Evolutionary conservation across 2,113 vertebrate species (phyloP), one percentile per base, ranked within the genome.

Genomic region (Neotragus moschatus): DNA sequence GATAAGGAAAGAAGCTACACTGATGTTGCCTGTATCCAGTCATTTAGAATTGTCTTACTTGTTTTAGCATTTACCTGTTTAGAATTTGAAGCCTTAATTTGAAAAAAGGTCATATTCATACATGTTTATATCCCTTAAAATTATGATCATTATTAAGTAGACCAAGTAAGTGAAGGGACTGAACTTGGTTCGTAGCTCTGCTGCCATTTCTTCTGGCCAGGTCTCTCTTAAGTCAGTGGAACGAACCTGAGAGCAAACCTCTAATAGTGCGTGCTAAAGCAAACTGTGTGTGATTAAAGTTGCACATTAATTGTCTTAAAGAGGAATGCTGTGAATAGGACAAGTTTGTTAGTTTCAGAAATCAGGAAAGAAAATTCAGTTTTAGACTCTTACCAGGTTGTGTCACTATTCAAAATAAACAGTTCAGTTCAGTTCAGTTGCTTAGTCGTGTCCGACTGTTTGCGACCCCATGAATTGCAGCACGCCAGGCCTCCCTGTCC

Each of bases 361-460:
- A 91, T 75, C 1, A 90, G 84, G 61, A 36, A 87, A 45, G 45
- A 77, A 88, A 94, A 56, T 92, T 81, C 17, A 70, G 7, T 88
- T 88, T 93, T n/a, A 61, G 80, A 2, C 90, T 47, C 23, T 93
- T 86, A 87, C 6, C 17, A 91, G 28, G 15, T 90, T 95, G 56
- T 70, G 26, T 53, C 53, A 9, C 33, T 95, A 88, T 96, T 96
- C 95, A 96, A 80, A 98, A 92, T 36, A 45, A 58, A 26, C 25
- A 26, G 56, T 58, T 58, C 10, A 58, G 3, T 25, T 56, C 55
- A 56, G 56, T 58, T 58, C 23, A 58, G 56, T 58, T 0, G 10
- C 56, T 26, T 10, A 26, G 56, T 58, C 23, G 0, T 58, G 56
- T 5, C 56, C 4, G 0, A 58, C 23, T 58, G 23, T 58, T 26